These are phyloP conservation scores for Rhombomys opimus DNA, from an alignment of 2,113 vertebrate species.

Conservation along the genomic window DNA sequence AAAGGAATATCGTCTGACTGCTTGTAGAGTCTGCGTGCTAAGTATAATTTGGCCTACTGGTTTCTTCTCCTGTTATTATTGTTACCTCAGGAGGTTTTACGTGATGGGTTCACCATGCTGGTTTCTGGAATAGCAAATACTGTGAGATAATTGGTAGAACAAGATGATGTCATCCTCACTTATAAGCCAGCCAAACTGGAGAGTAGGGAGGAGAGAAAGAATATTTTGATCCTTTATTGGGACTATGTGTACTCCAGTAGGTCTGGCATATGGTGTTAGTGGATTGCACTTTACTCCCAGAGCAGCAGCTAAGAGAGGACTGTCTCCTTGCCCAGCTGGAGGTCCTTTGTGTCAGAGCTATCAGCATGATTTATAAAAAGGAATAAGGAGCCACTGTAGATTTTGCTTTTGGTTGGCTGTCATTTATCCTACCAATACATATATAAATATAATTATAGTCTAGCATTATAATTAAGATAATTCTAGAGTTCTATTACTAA, in stretches of 20 bases:
- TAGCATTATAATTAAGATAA: not conserved
- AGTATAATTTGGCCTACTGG: conserved; percentile 77
- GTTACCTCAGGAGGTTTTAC: conserved; percentile 70
- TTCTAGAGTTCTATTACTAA: not conserved
- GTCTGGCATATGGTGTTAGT: conserved; percentile 76
- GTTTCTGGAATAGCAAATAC: conserved; percentile 81
- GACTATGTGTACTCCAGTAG: conserved; percentile 81
- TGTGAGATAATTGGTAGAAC: conserved; percentile 81
- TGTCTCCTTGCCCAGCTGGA: conserved; percentile 37
- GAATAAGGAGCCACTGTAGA: conserved; percentile 64
- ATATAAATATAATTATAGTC: conserved; percentile 41
- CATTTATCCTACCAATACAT: not conserved
- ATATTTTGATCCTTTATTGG: conserved; percentile 84
- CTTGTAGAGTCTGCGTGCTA: conserved; percentile 16
- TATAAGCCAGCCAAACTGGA: conserved; percentile 84
- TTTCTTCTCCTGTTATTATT: conserved; percentile 68
- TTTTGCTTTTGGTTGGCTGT: conserved; percentile 55
- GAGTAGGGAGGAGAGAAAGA: conserved; percentile 73
- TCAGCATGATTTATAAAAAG: conserved; percentile 63
- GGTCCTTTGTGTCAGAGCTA: conserved; percentile 31
- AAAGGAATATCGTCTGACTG: conserved; percentile 31
- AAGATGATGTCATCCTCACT: conserved; percentile 90
- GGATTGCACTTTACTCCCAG: conserved; percentile 57
- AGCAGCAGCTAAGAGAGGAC: conserved; percentile 52
- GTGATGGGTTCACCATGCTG: conserved; percentile 71